A percentile compares a stretch with the other conserved stretches of the same genome.
Evolutionary conservation across 2,888 invertebrate species (phyloP).

Genomic region (Aphodius sticticus): DNA sequence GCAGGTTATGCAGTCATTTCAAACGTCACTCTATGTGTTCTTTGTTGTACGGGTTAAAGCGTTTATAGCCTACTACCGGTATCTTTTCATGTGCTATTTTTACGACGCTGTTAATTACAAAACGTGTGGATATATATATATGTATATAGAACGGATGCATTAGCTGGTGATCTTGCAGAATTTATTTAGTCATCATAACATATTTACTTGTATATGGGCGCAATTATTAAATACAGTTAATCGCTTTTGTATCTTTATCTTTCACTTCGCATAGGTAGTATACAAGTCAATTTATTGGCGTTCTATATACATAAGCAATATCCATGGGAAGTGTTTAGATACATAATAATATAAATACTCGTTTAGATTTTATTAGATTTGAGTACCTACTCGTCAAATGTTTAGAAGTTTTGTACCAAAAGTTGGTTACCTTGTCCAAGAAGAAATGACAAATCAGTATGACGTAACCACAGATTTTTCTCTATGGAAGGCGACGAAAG

Average conservation of each 20-base stretch:
- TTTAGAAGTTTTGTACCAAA: too few relatives aligned
- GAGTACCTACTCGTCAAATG: too few relatives aligned
- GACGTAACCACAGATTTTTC: too few relatives aligned
- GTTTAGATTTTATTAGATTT: neutral
- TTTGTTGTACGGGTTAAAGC: neutral
- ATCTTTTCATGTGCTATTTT: neutral
- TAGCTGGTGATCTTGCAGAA: neutral
- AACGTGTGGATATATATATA: neutral
- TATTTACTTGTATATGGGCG: neutral
- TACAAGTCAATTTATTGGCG: neutral
- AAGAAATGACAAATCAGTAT: too few relatives aligned
- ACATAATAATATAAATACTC: neutral
- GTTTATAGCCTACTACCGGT: neutral
- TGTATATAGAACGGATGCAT: neutral
- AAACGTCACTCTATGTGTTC: neutral
- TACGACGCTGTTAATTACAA: neutral
- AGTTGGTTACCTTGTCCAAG: too few relatives aligned
- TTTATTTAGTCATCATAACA: neutral
- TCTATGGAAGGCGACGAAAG: too few relatives aligned
- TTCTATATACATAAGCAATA: neutral
- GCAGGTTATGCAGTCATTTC: neutral
- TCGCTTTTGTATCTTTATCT: neutral
- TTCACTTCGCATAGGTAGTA: neutral
- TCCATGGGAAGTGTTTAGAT: neutral
- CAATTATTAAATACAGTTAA: constrained; percentile 4